phyloP scores from a whole-genome alignment of 2,888 invertebrate species.

The Lathronympha strigana region DNA sequence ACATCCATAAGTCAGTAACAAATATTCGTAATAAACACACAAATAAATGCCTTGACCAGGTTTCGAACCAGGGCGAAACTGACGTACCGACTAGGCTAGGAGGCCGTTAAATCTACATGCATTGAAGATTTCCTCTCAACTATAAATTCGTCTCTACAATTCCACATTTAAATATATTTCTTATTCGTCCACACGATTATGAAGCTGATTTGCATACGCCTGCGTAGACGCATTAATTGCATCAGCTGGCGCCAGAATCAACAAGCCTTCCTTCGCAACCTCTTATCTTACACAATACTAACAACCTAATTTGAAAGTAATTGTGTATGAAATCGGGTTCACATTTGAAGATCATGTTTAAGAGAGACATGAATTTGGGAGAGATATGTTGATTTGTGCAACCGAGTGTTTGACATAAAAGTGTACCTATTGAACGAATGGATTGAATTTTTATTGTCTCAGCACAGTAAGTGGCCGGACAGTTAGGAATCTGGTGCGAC shows the following conservation, averaged over 20 bases:
- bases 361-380: not conserved
- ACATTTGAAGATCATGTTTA: not conserved
- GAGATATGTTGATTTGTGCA: not conserved
- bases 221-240: conserved; percentile 30
- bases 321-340: not conserved
- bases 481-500: not conserved
- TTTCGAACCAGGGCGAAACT: too few species aligned
- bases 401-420: conserved; percentile 22
- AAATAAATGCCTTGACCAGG: too few species aligned
- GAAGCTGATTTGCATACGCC: conserved; percentile 23
- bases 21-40: too few species aligned
- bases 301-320: not conserved
- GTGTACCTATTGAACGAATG: conserved; percentile 3
- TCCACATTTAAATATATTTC: not conserved
- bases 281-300: not conserved
- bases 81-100: too few species aligned
- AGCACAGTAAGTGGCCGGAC: conserved; percentile 3
- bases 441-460: conserved; percentile 16
- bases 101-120: too few species aligned
- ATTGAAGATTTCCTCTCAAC: too few species aligned
- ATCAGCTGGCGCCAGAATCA: conserved; percentile 24
- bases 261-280: conserved; percentile 4
- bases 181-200: conserved; percentile 19
- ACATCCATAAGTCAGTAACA: too few species aligned
- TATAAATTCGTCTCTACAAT: conserved; percentile 10